A percentile compares a stretch with the other conserved stretches of the same genome.
Evolutionary conservation across 2,888 invertebrate genomes (phyloP).

Genomic region (Notodonta dromedarius): DNA sequence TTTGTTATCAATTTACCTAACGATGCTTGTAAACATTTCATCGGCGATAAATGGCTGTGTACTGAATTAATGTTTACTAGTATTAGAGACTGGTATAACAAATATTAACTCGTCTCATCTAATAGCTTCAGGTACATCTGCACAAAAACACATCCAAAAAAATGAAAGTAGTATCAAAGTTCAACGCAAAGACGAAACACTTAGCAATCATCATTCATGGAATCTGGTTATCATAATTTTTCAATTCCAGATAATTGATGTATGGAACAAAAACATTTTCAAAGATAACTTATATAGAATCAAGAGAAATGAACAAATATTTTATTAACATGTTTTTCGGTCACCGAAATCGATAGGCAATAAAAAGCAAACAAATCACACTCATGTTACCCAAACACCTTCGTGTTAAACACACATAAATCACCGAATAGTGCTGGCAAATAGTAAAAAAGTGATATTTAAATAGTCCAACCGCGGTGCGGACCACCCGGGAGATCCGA

Average conservation of each 20-base stretch:
- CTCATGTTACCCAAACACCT: slow-evolving; percentile 74
- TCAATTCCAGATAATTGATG: not conserved
- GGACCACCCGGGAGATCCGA: slow-evolving; percentile 78
- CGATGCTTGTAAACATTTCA: slow-evolving; percentile 12
- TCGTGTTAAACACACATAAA: slow-evolving; percentile 77
- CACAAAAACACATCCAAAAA: no score
- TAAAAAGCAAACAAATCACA: slow-evolving; percentile 75
- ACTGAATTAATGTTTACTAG: not conserved
- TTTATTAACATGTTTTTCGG: slow-evolving; percentile 28
- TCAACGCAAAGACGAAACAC: no score
- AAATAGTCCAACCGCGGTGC: slow-evolving; percentile 66
- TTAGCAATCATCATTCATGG: no score
- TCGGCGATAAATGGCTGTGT: not conserved
- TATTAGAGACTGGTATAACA: not conserved
- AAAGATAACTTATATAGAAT: not conserved
- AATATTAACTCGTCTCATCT: no score
- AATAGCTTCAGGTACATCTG: no score
- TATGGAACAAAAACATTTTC: not conserved
- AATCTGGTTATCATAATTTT: no score
- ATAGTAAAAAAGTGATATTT: slow-evolving; percentile 77
- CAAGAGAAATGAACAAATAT: slow-evolving; percentile 24
- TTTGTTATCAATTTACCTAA: slow-evolving; percentile 2
- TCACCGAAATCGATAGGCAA: slow-evolving; percentile 66
- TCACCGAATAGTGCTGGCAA: slow-evolving; percentile 74
- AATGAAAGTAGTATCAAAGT: no score